Percentiles rank a stretch among this genome's conserved stretches.
These are phyloP conservation scores for Odontocolon sp. DNA, from an alignment of 2,888 invertebrate species.

Conservation along the genomic window DNA sequence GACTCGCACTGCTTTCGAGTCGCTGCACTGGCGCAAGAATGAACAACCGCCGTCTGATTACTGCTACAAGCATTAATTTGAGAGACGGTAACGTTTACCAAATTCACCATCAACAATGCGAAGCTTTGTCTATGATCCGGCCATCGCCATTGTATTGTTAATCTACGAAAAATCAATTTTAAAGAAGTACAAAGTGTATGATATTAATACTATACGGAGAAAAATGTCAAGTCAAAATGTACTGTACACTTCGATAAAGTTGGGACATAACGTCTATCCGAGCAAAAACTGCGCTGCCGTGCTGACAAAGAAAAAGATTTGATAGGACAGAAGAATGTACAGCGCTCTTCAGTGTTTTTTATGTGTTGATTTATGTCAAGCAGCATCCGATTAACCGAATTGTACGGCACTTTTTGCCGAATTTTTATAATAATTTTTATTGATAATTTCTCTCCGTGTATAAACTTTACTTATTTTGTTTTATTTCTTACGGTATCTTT, in stretches of 20 bases:
- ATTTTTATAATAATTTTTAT: too few species aligned
- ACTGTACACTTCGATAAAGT: too few species aligned
- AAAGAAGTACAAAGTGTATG: conserved; percentile 1
- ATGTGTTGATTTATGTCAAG: too few species aligned
- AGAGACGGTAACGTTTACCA: conserved; percentile 73
- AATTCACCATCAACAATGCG: conserved; percentile 71
- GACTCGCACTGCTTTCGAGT: conserved; percentile 82
- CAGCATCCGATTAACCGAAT: too few species aligned
- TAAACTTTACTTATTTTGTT: background rate
- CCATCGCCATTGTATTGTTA: conserved; percentile 80
- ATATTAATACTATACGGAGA: background rate
- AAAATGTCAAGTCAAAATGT: too few species aligned
- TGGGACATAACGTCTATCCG: too few species aligned
- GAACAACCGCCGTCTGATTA: conserved; percentile 70
- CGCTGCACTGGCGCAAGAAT: conserved; percentile 82
- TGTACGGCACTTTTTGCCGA: too few species aligned
- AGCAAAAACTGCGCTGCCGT: too few species aligned
- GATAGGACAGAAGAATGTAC: too few species aligned
- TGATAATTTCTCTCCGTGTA: too few species aligned
- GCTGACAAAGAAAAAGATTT: too few species aligned
- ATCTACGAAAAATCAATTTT: conserved; percentile 68
- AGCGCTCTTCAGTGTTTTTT: too few species aligned
- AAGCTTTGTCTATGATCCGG: conserved; percentile 65
- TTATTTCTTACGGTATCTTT: conserved; percentile 77
- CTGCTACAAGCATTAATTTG: conserved; percentile 71